Evolutionary conservation across 2,113 vertebrate genomes (phyloP), one percentile per base, ranked within the genome.

Genomic region (Actinemys pallida): DNA sequence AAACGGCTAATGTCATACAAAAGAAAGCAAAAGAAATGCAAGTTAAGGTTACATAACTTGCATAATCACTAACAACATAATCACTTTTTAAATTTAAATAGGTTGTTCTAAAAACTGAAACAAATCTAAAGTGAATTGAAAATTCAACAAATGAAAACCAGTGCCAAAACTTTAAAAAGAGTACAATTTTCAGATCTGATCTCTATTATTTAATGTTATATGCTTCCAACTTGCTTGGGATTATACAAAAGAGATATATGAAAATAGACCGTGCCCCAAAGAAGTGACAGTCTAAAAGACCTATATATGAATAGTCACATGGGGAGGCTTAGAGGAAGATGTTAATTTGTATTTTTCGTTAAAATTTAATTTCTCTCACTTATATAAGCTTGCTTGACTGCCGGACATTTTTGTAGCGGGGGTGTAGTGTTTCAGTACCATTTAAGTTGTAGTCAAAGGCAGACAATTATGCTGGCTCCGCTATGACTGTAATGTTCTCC

Each of bases 61-160:
- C 93, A 84, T 22, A 91, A 80, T 49, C 83, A 82, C 10, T 54
- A 92, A 81, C 42, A 95, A 49, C 2, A 86, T 20, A 50, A 50
- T 50, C 50, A 50, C 54, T 87, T 78, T 87, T 82, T 78, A 87
- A 90, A 92, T 90, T 59, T 89, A 86, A 96, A 90, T 82, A 96
- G 14, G 31, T 1, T 54, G 35, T 78, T 88, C 20, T 86, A 94
- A 88, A 94, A 83, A 5, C 0, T 22, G n/a, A 84, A 90, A 96
- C 87, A 53, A 27, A 81, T 11, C 54, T 76, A 93, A 87, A 25
- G 54, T 83, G 50, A 88, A 54, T 52, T 27, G 10, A n/a, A 93
- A 93, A 93, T 79, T 91, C 93, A 83, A 81, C 57, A 50, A 85
- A 88, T 59, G 45, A 81, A 69, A 69, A 92, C 75, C 7, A 31